Evolutionary conservation across 2,797 vertebrate genomes (phyloP).

Genomic region (Acridotheres tristis): DNA sequence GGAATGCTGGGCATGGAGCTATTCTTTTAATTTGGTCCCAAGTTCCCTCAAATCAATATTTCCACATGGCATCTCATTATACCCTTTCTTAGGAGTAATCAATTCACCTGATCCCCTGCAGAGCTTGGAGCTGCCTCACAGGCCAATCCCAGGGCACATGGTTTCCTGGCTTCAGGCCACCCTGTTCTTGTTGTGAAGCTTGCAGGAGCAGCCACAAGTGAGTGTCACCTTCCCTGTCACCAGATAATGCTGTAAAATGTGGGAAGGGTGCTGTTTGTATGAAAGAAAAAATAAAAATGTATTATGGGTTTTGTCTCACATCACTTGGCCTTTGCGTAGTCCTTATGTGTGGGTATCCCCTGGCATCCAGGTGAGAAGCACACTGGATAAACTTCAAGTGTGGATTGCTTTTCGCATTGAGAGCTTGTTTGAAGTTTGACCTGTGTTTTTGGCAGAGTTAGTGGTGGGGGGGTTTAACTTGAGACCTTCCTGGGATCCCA

Average conservation of each 20-base stretch:
- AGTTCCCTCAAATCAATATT: neutral
- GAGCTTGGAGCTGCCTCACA: neutral
- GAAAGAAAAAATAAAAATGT: slow-evolving; percentile 25
- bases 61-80: neutral
- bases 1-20: neutral
- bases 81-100: neutral
- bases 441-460: neutral
- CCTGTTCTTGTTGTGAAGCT: rapidly evolving
- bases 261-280: neutral
- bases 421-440: neutral
- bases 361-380: rapidly evolving
- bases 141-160: neutral
- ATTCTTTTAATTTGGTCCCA: neutral
- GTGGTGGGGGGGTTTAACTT: neutral
- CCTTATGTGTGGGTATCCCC: rapidly evolving
- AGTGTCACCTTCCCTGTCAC: neutral
- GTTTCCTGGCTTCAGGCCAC: neutral
- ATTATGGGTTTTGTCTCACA: neutral
- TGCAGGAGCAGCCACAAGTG: neutral
- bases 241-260: neutral
- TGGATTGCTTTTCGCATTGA: neutral
- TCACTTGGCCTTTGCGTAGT: neutral
- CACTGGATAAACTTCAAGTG: neutral
- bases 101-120: neutral
- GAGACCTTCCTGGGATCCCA: neutral